Conservation (phyloP, 2,797 vertebrate genomes). For the Lagothrix lagotricha region DNA sequence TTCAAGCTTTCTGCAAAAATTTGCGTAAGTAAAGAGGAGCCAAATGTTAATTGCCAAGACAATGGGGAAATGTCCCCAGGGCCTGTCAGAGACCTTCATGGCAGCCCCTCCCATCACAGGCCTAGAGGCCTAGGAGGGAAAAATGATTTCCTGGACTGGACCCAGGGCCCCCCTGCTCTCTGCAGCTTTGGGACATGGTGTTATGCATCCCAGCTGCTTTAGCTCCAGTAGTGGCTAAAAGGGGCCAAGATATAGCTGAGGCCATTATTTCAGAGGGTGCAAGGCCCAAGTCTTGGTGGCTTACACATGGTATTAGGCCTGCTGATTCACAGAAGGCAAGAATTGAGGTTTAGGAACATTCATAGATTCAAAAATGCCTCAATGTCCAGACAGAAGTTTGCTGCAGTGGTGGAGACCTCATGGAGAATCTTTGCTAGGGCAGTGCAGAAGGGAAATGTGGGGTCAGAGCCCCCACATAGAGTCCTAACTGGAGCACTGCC, state of each 20-base stretch:
- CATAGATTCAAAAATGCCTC: not conserved
- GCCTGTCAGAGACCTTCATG: not conserved
- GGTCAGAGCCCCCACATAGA: too few species aligned
- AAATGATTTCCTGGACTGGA: not conserved
- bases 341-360: not conserved
- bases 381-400: not conserved
- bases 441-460: too few species aligned
- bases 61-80: not conserved
- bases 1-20: not conserved
- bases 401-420: not conserved
- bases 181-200: not conserved
- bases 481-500: too few species aligned
- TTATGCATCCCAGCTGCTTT: not conserved
- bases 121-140: not conserved
- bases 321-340: not conserved
- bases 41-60: not conserved
- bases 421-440: too few species aligned
- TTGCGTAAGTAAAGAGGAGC: not conserved
- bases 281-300: not conserved
- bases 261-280: not conserved
- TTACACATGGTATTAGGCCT: not conserved
- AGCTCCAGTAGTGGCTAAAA: not conserved
- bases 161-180: not conserved
- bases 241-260: not conserved
- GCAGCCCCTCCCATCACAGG: not conserved